phyloP scores from a whole-genome alignment of 2,797 vertebrate species.

The Sebastes matsubarae region DNA sequence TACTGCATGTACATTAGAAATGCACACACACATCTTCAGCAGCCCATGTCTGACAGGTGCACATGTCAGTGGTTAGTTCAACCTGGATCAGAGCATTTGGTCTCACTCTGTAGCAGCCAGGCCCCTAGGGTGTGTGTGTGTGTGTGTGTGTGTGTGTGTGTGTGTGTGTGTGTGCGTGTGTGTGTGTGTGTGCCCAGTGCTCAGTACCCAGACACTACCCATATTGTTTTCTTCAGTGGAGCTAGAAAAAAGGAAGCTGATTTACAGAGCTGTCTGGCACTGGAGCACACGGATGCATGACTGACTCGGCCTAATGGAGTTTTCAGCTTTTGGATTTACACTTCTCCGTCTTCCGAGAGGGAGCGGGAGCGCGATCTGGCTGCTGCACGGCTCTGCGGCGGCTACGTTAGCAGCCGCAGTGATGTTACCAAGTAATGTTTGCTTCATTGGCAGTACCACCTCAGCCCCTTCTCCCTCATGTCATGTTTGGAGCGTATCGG shows the following conservation, averaged over 20 bases:
- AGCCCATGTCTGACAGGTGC: conserved; percentile 75
- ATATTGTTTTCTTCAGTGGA: conserved; percentile 78
- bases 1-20: conserved; percentile 25
- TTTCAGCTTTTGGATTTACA: conserved; percentile 80
- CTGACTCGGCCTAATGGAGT: conserved; percentile 78
- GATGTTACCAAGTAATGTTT: conserved; percentile 11
- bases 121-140: conserved; percentile 39
- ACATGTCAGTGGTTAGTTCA: conserved; percentile 78
- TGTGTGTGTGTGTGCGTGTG: conserved; percentile 15
- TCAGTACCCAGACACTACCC: conserved; percentile 70
- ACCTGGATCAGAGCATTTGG: conserved; percentile 78
- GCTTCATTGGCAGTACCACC: conserved; percentile 3
- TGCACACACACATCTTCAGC: conserved; percentile 62
- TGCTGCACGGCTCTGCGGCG: conserved; percentile 20
- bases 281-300: conserved; percentile 72
- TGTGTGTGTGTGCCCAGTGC: conserved; percentile 32
- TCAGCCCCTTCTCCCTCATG: not conserved
- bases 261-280: conserved; percentile 81
- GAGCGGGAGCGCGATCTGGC: conserved; percentile 34
- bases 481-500: not conserved
- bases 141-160: conserved; percentile 25
- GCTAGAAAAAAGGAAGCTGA: conserved; percentile 68
- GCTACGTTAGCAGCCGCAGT: conserved; percentile 21
- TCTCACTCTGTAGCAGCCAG: conserved; percentile 71
- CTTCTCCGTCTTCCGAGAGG: conserved; percentile 62